Conservation (phyloP, 2,888 invertebrate genomes). For the Drosophila suboccidentalis region DNA sequence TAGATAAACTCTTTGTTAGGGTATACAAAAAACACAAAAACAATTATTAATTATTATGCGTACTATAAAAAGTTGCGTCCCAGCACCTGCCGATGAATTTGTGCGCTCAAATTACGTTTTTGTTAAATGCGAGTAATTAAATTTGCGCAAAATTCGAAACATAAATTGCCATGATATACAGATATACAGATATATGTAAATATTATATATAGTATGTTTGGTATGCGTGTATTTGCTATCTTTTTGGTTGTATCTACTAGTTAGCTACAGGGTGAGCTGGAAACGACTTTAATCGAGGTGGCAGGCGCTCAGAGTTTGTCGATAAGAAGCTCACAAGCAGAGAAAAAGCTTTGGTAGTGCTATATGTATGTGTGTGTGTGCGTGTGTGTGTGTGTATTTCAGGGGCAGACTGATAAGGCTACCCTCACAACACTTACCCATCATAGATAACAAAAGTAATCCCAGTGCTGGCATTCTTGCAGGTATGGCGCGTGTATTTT, state of each 20-base stretch:
- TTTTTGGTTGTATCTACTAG: background rate
- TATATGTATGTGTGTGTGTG: background rate
- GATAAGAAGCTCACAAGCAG: slow-evolving; percentile 37
- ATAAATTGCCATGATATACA: slow-evolving; percentile 25
- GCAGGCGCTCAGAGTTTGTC: slow-evolving; percentile 57
- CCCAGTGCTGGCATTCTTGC: slow-evolving; percentile 73
- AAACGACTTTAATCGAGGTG: slow-evolving; percentile 39
- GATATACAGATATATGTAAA: slow-evolving; percentile 12
- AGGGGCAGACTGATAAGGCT: slow-evolving; percentile 58
- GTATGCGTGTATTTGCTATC: slow-evolving; percentile 17
- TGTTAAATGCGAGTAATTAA: slow-evolving; percentile 72
- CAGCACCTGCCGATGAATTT: slow-evolving; percentile 25
- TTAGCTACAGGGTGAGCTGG: slow-evolving; percentile 32
- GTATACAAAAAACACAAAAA: slow-evolving; percentile 10
- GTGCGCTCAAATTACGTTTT: slow-evolving; percentile 54
- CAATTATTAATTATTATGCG: slow-evolving; percentile 44
- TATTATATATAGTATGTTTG: background rate
- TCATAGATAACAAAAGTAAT: slow-evolving; percentile 81
- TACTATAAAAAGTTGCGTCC: slow-evolving; percentile 46
- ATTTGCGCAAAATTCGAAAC: slow-evolving; percentile 57
- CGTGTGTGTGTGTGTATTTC: slow-evolving; percentile 31
- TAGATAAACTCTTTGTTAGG: background rate
- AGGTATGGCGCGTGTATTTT: slow-evolving; percentile 35
- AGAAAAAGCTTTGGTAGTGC: slow-evolving; percentile 1
- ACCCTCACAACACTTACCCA: slow-evolving; percentile 74